These are phyloP conservation scores for Dendrophyllia cribrosa DNA, from an alignment of 64 coral and sea anemone genomes.

Conservation along the genomic window DNA sequence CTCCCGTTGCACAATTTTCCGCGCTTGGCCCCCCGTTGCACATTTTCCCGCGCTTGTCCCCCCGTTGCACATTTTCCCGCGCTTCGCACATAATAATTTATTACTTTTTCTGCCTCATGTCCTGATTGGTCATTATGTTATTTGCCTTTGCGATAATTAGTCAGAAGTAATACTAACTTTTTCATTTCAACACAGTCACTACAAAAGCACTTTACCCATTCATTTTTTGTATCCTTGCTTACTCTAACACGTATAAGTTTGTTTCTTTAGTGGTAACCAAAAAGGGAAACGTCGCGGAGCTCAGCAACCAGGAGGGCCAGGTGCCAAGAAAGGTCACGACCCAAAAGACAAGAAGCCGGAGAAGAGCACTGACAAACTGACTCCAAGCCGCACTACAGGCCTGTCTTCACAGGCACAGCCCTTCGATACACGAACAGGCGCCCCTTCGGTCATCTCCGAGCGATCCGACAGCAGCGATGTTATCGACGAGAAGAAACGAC, in stretches of 20 bases:
- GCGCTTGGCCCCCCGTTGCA: background rate
- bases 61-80: too few relatives aligned
- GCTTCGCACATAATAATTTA: too few relatives aligned
- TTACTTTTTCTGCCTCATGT: too few relatives aligned
- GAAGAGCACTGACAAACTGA: conserved; percentile 86
- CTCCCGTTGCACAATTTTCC: background rate
- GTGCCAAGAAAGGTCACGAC: conserved; percentile 90
- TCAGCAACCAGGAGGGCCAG: conserved; percentile 71
- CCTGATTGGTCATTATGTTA: too few relatives aligned
- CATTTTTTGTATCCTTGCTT: background rate
- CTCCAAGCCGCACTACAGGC: conserved; percentile 68
- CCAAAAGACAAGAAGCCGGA: conserved; percentile 90
- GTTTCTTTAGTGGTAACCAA: conserved; percentile 42
- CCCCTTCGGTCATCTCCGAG: conserved; percentile 93
- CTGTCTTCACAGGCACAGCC: conserved; percentile 48
- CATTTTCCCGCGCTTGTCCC: too few relatives aligned
- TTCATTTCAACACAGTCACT: too few relatives aligned
- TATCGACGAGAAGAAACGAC: conserved; percentile 85
- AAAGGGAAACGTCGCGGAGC: conserved; percentile 76
- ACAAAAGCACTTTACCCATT: too few relatives aligned
- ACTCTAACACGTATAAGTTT: background rate
- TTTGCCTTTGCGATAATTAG: too few relatives aligned
- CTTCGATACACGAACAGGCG: conserved; percentile 66
- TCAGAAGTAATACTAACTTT: too few relatives aligned
- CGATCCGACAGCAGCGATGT: conserved; percentile 95